Evolutionary conservation across 2,113 vertebrate genomes (phyloP).

Genomic region (Leucopsar rothschildi): DNA sequence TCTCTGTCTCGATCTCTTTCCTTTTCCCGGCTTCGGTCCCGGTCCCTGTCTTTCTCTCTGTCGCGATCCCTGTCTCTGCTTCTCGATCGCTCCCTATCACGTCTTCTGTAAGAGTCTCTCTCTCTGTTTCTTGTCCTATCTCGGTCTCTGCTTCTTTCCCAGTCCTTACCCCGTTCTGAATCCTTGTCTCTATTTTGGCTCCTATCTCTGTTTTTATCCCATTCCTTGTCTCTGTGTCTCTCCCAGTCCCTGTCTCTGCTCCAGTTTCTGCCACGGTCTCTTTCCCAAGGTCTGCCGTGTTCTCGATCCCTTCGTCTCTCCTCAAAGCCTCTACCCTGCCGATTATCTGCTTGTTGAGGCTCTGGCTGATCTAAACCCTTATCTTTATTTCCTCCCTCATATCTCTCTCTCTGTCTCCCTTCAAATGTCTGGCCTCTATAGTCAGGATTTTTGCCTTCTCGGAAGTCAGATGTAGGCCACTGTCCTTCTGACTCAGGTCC

Average conservation of each 20-base stretch:
- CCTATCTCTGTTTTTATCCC: conserved; percentile 60
- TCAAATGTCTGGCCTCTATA: conserved; percentile 71
- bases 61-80: conserved; percentile 63
- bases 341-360: conserved; percentile 71
- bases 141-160: conserved; percentile 61
- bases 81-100: conserved; percentile 54
- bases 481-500: conserved; percentile 73
- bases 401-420: conserved; percentile 81
- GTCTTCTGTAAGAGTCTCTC: conserved; percentile 11
- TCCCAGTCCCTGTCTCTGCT: conserved; percentile 77
- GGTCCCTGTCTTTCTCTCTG: conserved; percentile 51
- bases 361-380: conserved; percentile 68
- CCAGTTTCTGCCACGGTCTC: conserved; percentile 77
- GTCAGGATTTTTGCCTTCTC: conserved; percentile 77
- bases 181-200: conserved; percentile 69
- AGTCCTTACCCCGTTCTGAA: conserved; percentile 41
- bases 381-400: conserved; percentile 81
- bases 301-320: conserved; percentile 84
- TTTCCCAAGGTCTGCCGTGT: conserved; percentile 64
- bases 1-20: conserved; percentile 75
- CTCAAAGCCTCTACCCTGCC: conserved; percentile 79
- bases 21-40: conserved; percentile 67
- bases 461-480: conserved; percentile 81
- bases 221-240: conserved; percentile 66
- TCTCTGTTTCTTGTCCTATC: conserved; percentile 48